phyloP scores from a whole-genome alignment of 2,113 vertebrate species.

The Propithecus coquereli region DNA sequence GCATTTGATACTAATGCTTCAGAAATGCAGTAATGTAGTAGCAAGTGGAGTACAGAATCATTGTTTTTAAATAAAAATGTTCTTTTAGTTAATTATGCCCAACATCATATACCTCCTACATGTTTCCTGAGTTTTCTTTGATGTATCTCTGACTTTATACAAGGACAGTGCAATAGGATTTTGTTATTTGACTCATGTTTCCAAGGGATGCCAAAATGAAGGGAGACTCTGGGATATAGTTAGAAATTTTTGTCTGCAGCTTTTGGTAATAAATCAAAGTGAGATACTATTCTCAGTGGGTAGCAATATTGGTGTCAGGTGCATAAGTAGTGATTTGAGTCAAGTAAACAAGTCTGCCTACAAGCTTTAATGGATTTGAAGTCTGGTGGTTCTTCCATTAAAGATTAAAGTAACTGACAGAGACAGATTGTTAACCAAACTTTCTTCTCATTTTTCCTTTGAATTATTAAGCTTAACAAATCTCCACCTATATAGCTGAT shows the following conservation, averaged over 20 bases:
- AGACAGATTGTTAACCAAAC: constrained; percentile 59
- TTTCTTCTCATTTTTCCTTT: constrained; percentile 48
- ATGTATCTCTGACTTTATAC: not conserved
- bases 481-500: not conserved
- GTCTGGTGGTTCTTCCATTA: constrained; percentile 42
- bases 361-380: constrained; percentile 43
- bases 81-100: not conserved
- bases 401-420: constrained; percentile 63
- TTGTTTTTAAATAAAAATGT: constrained; percentile 8
- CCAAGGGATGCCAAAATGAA: constrained; percentile 11
- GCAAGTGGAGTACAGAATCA: not conserved
- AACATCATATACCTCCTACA: not conserved
- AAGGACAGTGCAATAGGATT: not conserved
- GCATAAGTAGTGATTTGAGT: constrained; percentile 41
- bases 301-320: constrained; percentile 35
- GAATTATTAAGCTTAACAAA: constrained; percentile 64
- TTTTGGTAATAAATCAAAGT: constrained; percentile 67
- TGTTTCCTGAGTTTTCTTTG: not conserved
- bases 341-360: constrained; percentile 52
- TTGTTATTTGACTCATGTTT: constrained; percentile 37
- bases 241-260: constrained; percentile 37
- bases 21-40: not conserved
- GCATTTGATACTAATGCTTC: not conserved
- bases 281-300: constrained; percentile 34
- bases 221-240: not conserved